phyloP scores from a whole-genome alignment of 2,113 vertebrate genomes.

The Amphilophus citrinellus region DNA sequence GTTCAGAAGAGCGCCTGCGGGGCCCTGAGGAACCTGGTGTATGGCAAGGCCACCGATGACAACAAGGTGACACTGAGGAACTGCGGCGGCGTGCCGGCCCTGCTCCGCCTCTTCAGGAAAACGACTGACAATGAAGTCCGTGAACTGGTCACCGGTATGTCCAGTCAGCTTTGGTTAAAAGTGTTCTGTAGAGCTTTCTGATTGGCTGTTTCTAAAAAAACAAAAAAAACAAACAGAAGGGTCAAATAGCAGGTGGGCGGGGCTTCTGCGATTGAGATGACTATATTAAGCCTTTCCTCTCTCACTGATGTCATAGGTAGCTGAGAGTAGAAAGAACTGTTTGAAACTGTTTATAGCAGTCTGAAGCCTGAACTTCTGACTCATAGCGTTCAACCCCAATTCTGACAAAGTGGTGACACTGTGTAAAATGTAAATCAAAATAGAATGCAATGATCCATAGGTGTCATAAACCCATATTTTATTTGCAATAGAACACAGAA shows the following conservation, averaged over 20 bases:
- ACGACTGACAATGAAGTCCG: conserved; percentile 93
- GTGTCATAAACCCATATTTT: too few relatives aligned
- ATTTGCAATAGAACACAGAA: too few relatives aligned
- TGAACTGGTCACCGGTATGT: conserved; percentile 92
- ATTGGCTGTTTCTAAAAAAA: neutral
- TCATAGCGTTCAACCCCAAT: neutral
- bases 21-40: conserved; percentile 95
- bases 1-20: conserved; percentile 97
- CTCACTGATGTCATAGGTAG: neutral
- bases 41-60: conserved; percentile 95
- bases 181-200: too few relatives aligned
- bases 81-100: conserved; percentile 93
- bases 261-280: neutral
- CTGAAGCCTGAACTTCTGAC: neutral
- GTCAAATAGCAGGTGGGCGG: neutral
- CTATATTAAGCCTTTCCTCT: neutral
- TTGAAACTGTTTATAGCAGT: neutral
- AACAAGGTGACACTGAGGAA: conserved; percentile 99
- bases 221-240: neutral
- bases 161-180: neutral
- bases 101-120: conserved; percentile 93
- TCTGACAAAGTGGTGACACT: neutral
- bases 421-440: neutral
- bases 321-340: neutral
- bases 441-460: neutral